Evolutionary conservation across 2,113 vertebrate species (phyloP).

Genomic region (Stercorarius parasiticus): DNA sequence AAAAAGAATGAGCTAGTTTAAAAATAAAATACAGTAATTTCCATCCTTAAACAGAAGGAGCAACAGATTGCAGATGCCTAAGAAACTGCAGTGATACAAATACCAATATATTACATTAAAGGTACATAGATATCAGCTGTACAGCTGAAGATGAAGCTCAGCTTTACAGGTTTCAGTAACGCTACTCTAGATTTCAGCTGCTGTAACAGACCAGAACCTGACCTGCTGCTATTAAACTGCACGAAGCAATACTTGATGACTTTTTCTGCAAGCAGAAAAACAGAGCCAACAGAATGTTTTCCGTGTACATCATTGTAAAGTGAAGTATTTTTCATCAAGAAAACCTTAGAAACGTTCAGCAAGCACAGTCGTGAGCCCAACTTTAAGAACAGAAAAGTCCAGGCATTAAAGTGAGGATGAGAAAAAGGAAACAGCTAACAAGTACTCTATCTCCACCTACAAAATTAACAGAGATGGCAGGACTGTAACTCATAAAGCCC

Average conservation of each 20-base stretch:
- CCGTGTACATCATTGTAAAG: neutral
- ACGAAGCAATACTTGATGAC: neutral
- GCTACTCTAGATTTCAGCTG: neutral
- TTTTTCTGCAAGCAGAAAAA: neutral
- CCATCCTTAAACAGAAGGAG: neutral
- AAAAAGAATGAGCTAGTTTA: neutral
- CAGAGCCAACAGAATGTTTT: neutral
- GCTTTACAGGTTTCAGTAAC: neutral
- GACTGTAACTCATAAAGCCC: neutral
- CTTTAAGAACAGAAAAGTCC: neutral
- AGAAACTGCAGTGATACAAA: neutral
- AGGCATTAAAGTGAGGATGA: neutral
- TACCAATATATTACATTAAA: neutral
- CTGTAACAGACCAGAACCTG: neutral
- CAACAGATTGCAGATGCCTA: neutral
- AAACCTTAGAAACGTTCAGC: neutral
- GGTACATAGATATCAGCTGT: neutral
- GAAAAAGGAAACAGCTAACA: neutral
- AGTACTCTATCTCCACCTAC: neutral
- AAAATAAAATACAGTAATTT: neutral
- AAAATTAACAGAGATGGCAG: neutral
- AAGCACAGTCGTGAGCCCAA: neutral
- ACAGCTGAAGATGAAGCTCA: neutral
- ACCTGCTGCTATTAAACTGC: neutral
- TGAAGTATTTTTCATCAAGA: neutral